phyloP scores from a whole-genome alignment of 2,888 invertebrate species.

The Piscicola geometra region DNA sequence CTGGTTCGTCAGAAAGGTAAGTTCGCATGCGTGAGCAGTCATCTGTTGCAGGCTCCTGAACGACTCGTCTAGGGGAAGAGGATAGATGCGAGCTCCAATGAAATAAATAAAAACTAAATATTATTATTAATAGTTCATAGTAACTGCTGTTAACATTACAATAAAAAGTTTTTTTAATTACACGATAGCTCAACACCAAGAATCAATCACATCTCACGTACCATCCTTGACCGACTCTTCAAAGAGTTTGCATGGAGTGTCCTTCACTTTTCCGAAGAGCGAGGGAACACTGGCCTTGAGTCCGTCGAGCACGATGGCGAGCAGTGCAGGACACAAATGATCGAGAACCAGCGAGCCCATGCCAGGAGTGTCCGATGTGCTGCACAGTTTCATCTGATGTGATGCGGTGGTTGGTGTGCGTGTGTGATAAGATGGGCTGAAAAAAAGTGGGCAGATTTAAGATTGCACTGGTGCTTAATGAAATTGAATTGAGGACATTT shows the following conservation, averaged over 20 bases:
- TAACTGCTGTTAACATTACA: too few relatives aligned
- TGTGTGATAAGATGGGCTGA: too few relatives aligned
- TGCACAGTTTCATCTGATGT: constrained; percentile 50
- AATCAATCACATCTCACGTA: too few relatives aligned
- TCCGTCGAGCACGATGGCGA: constrained; percentile 77
- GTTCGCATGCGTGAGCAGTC: constrained; percentile 75
- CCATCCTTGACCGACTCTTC: constrained; percentile 80
- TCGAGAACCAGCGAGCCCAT: constrained; percentile 66
- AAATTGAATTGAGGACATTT: too few relatives aligned
- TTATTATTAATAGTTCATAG: too few relatives aligned
- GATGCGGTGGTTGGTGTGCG: constrained; percentile 17
- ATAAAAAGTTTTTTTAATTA: too few relatives aligned
- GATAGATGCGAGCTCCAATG: not conserved
- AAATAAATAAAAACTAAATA: too few relatives aligned
- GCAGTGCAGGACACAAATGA: constrained; percentile 73
- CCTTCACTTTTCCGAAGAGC: constrained; percentile 77
- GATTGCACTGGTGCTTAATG: too few relatives aligned
- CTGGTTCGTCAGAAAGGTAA: constrained; percentile 76
- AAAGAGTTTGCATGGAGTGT: constrained; percentile 83
- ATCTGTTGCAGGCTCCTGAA: constrained; percentile 77
- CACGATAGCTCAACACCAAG: too few relatives aligned
- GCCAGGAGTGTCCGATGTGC: constrained; percentile 49
- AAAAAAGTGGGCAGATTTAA: too few relatives aligned
- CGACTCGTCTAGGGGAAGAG: constrained; percentile 64
- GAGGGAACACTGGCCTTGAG: constrained; percentile 74